Conservation (phyloP, 1,140 invertebrate species). For the Drosophila rufa region DNA sequence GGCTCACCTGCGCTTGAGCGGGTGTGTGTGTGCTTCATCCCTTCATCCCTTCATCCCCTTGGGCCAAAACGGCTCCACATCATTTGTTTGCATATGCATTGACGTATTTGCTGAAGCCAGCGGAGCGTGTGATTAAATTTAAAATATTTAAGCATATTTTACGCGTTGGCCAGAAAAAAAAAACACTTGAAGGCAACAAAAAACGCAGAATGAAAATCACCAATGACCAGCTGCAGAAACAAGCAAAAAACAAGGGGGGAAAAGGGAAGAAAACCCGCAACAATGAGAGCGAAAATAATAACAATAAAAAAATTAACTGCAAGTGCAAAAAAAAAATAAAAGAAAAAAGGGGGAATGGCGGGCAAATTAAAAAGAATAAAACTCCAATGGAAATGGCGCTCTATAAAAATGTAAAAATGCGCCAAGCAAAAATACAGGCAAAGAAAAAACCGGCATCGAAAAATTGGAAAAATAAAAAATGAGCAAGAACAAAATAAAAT, state of each 20-base stretch:
- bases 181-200: background rate
- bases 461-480: slow-evolving; percentile 10
- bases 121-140: slow-evolving; percentile 82
- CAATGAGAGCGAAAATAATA: slow-evolving; percentile 78
- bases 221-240: slow-evolving; percentile 55
- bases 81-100: slow-evolving; percentile 83
- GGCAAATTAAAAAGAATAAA: slow-evolving; percentile 78
- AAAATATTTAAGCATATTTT: slow-evolving; percentile 84
- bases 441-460: slow-evolving; percentile 18
- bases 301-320: slow-evolving; percentile 79
- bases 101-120: slow-evolving; percentile 77
- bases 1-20: slow-evolving; percentile 12
- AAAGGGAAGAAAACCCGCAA: slow-evolving; percentile 50
- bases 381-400: slow-evolving; percentile 61
- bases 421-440: slow-evolving; percentile 25
- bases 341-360: slow-evolving; percentile 35
- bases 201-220: slow-evolving; percentile 12
- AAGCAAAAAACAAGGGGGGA: background rate
- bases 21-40: background rate
- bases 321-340: slow-evolving; percentile 52
- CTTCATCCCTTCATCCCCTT: background rate
- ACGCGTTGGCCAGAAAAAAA: slow-evolving; percentile 68
- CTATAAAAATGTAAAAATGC: slow-evolving; percentile 73
- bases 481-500: background rate
- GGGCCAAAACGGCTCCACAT: slow-evolving; percentile 32